Base-by-base conservation (phyloP, 2,888 invertebrate genomes). In the Laothoe populi region DNA sequence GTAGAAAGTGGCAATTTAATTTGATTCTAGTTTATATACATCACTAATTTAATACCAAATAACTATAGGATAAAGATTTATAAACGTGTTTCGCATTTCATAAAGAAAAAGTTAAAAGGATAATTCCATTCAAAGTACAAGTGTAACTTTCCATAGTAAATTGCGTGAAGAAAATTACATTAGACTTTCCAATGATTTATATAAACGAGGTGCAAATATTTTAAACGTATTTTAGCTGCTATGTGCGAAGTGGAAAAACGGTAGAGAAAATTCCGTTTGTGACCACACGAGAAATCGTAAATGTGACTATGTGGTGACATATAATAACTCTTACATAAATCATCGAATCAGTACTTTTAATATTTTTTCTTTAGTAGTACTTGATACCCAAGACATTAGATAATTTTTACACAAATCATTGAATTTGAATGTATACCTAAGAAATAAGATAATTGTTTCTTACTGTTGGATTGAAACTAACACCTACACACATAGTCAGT, bases 171-270 rank as follows among this genome's bases (percentile, higher is more conserved):
- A 66, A 71, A 77, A 74, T 69, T 58, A 71, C 75, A 76, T 71
- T 77, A 78, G 61, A 81, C 81, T 82, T 82, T 82, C 82, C 70
- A 76, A 68, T 66, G 65, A 73, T 79, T 78, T 71, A 70, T 73
- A 70, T 73, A 77, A 78, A 57, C 38, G 53, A 48, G 48, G 48
- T 19, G 45, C 23, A 19, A 57, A 45, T 23, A 35, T 61, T 61
- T 38, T 21, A 57, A 57, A 35, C 44, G 19, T 16, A 23, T 21
- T 49, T 45, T 57, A 13, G 26, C 26, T 31, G 60, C 11, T 31
- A 61, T 61, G 60, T 53, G 40, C 16, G 42, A 26, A 49, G 24
- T 49, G 60, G 7, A 19, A n/a, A 35, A 48, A 19, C 23, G 21
- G 7, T 19, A 42, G 42, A 61, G 60, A 53, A 61, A 53, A 60